Conservation (phyloP, 2,888 invertebrate genomes). For the Scaeva pyrastri region DNA sequence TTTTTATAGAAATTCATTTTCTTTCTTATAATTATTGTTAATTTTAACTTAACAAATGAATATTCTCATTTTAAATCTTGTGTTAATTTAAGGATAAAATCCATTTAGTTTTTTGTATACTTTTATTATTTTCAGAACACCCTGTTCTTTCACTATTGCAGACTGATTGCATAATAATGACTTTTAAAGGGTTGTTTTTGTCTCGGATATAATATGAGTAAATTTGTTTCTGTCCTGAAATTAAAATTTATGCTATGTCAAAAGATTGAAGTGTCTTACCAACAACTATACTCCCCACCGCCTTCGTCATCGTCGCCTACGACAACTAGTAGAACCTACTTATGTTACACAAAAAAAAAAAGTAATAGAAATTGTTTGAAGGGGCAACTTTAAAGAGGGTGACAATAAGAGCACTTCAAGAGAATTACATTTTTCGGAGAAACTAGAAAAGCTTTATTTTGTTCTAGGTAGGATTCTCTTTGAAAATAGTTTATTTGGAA, state of each 20-base stretch:
- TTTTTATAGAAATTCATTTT: too few relatives aligned
- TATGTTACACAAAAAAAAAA: background rate
- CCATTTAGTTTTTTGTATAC: too few relatives aligned
- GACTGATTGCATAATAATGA: background rate
- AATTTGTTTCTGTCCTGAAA: background rate
- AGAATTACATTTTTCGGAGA: background rate
- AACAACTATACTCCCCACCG: background rate
- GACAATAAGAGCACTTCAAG: slow-evolving; percentile 26
- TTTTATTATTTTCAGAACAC: background rate
- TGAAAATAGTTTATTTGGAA: slow-evolving; percentile 15
- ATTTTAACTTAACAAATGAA: too few relatives aligned
- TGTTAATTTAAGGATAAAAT: too few relatives aligned
- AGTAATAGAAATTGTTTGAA: background rate
- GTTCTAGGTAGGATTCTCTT: background rate
- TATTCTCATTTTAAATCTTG: too few relatives aligned
- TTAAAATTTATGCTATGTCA: background rate
- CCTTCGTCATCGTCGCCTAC: too few relatives aligned
- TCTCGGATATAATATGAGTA: too few relatives aligned
- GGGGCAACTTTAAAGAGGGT: background rate
- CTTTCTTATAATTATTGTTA: too few relatives aligned
- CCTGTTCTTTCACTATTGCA: background rate
- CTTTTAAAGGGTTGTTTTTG: background rate
- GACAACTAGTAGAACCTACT: background rate
- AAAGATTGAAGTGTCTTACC: background rate
- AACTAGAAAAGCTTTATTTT: slow-evolving; percentile 2